Evolutionary conservation across 2,113 vertebrate genomes (phyloP).

Genomic region (human (Homo sapiens)): DNA sequence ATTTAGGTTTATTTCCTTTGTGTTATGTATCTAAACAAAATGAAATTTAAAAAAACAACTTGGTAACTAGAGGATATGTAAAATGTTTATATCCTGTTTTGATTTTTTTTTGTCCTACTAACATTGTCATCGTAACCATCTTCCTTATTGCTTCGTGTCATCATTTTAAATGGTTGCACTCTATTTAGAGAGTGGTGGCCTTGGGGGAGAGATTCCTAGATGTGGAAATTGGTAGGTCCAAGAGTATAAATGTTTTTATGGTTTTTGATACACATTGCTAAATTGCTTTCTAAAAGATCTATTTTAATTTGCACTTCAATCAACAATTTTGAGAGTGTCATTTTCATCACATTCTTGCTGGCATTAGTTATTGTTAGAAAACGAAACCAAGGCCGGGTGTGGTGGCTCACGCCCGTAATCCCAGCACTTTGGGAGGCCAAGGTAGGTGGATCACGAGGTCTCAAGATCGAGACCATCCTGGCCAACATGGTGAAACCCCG

Average conservation of each 20-base stretch:
- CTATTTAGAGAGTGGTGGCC: background rate
- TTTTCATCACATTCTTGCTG: background rate
- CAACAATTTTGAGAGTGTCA: background rate
- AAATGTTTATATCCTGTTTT: constrained; percentile 8
- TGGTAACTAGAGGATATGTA: background rate
- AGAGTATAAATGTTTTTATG: background rate
- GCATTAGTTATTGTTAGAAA: background rate
- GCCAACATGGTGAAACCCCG: no score
- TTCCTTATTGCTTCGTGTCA: background rate
- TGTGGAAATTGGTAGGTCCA: background rate
- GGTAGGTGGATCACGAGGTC: no score
- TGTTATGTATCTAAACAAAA: constrained; percentile 25
- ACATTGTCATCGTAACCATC: background rate
- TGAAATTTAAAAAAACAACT: background rate
- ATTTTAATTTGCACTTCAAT: background rate
- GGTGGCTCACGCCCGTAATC: no score
- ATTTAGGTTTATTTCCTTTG: constrained; percentile 16
- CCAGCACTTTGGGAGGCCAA: no score
- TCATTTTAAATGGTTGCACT: background rate
- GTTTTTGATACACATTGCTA: background rate
- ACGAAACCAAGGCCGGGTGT: rapidly evolving
- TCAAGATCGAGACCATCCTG: no score
- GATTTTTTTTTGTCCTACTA: background rate
- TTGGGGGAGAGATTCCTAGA: background rate
- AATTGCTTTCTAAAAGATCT: background rate